Base-by-base conservation (phyloP, 2,797 vertebrate genomes). In the Bucorvus abyssinicus region DNA sequence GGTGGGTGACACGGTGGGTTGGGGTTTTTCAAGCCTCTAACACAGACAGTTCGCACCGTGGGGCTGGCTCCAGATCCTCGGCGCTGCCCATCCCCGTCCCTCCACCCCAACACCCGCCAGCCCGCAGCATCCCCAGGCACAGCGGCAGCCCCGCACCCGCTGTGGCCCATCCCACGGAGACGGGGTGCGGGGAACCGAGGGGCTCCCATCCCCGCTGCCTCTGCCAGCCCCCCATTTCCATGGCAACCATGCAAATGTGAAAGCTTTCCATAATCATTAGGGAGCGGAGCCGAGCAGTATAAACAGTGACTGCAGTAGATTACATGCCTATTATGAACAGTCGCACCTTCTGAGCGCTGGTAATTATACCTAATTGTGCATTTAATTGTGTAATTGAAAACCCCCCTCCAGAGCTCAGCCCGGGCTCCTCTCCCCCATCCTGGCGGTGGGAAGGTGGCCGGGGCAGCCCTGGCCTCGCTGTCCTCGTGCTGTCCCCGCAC, bases 331-430 rank as follows among this genome's bases (percentile, higher is more conserved):
- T 98, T 98, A 98, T 61, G 90, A 98, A 61, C 97, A 97, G 97
- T 97, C 95, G 92, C 86, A 69, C 97, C 97, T 97, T 97, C 96
- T 86, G 96, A 97, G 97, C 96, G 90, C 97, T 96, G 96, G 97
- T 97, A 98, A 98, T 98, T 98, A 98, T 87, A 97, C 91, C 97
- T 98, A 98, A 98, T 98, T 98, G 98, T 96, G 97, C 98, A 98
- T 98, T 98, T 98, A 98, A 98, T 98, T 98, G 97, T 97, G 97
- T 98, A 98, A 98, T 98, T 98, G 97, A 98, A 98, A 98, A 97
- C 87, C 95, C 96, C 94, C 96, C 95, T 87, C 79, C 95, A 95
- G 95, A 91, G 96, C 94, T 91, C 80, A 97, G 95, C 30, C 90
- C 21, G 12, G 63, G 71, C 69, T 84, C 87, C 68, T 24, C 27